These are phyloP conservation scores for Protosalanx chinensis DNA, from an alignment of 2,797 vertebrate species.

Conservation along the genomic window DNA sequence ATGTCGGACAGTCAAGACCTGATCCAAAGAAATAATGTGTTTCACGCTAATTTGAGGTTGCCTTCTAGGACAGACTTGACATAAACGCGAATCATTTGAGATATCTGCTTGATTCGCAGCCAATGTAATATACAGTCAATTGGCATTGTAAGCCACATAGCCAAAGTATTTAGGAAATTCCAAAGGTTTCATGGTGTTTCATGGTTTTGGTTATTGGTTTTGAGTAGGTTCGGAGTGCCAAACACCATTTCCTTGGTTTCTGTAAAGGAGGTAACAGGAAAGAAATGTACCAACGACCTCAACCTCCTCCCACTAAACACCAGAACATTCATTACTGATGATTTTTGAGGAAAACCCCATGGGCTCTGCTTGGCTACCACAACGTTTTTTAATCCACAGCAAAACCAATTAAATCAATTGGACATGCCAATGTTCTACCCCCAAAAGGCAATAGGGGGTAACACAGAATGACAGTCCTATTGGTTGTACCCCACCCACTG, in stretches of 20 bases:
- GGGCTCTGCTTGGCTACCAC: not conserved
- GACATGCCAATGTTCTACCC: too few relatives aligned
- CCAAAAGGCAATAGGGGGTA: constrained; percentile 5
- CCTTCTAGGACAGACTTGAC: not conserved
- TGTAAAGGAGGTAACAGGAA: not conserved
- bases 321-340: not conserved
- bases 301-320: not conserved
- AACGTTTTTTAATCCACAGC: too few relatives aligned
- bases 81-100: not conserved
- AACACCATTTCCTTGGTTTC: not conserved
- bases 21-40: not conserved
- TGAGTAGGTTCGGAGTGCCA: not conserved
- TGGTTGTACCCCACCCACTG: constrained; percentile 15
- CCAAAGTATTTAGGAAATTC: not conserved
- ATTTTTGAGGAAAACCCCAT: not conserved
- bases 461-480: constrained; percentile 9
- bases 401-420: too few relatives aligned
- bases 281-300: not conserved
- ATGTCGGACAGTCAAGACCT: too few relatives aligned
- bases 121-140: not conserved
- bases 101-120: not conserved
- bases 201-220: not conserved
- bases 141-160: too few relatives aligned
- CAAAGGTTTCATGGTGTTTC: not conserved
- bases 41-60: not conserved